phyloP scores from a whole-genome alignment of 2,113 vertebrate species.

The Leucoraja erinaceus region DNA sequence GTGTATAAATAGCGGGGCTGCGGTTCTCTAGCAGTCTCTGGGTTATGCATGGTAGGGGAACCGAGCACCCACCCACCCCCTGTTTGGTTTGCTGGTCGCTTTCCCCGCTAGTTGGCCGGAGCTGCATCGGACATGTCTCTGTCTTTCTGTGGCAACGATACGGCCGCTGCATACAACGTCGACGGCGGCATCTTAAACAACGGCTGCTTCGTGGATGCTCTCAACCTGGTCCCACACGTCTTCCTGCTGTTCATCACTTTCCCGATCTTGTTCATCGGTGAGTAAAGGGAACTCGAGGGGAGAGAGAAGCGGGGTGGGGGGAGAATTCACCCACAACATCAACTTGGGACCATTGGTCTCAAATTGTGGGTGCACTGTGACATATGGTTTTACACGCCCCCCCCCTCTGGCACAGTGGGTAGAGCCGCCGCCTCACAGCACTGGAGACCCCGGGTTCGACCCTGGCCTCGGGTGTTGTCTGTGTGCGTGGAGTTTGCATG shows the following conservation, averaged over 20 bases:
- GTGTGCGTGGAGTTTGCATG: no score
- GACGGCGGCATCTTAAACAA: constrained; percentile 71
- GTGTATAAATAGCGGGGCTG: neutral
- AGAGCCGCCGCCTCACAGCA: no score
- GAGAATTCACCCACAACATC: no score
- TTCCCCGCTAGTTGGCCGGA: constrained; percentile 40
- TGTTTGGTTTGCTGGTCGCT: neutral
- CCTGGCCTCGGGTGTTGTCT: no score
- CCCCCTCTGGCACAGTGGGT: no score
- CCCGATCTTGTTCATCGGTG: constrained; percentile 95
- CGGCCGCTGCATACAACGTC: constrained; percentile 72
- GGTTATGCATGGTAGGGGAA: neutral
- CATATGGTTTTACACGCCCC: no score
- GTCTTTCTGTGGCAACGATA: constrained; percentile 80
- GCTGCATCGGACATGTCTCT: constrained; percentile 57
- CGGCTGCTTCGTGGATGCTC: constrained; percentile 90
- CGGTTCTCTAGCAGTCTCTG: neutral
- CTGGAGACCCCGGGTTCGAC: no score
- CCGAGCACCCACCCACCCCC: no score
- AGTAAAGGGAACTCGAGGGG: constrained; percentile 43
- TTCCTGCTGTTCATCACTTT: constrained; percentile 97
- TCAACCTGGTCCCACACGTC: constrained; percentile 94
- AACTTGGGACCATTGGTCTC: no score
- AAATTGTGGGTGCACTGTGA: no score
- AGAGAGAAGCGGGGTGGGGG: no score